Conservation (phyloP, 2,113 vertebrate genomes). For the Leptobrachium leishanense region DNA sequence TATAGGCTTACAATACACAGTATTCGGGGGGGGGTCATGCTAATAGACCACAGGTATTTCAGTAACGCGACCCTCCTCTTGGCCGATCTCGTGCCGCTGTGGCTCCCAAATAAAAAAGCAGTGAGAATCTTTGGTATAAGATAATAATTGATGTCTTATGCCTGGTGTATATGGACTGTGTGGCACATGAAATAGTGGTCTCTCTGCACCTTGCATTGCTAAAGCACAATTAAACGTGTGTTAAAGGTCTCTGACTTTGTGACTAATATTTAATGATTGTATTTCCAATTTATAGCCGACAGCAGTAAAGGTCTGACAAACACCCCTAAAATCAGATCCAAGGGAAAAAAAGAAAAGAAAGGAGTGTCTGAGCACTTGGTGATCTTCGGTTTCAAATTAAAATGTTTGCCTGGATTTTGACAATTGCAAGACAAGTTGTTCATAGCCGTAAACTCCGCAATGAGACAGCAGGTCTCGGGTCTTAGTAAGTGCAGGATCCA, state of each 20-base stretch:
- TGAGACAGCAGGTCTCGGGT: neutral
- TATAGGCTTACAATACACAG: too few species aligned
- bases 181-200: too few species aligned
- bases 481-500: too few species aligned
- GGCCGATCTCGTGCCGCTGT: too few species aligned
- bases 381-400: conserved; percentile 13
- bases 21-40: too few species aligned
- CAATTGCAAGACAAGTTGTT: conserved; percentile 14
- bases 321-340: conserved; percentile 11
- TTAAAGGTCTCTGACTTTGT: neutral
- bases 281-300: conserved; percentile 13
- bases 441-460: neutral
- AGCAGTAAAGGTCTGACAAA: conserved; percentile 27
- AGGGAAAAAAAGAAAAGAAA: conserved; percentile 15
- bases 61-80: too few species aligned
- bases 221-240: neutral
- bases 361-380: conserved; percentile 26
- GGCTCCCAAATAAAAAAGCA: too few species aligned
- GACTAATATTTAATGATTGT: conserved; percentile 12
- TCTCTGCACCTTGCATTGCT: too few species aligned
- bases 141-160: too few species aligned
- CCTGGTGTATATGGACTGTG: too few species aligned
- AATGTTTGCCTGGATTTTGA: conserved; percentile 24
- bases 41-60: too few species aligned
- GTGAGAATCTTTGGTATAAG: too few species aligned